Percentiles rank a stretch among this genome's conserved stretches.
These are phyloP conservation scores for Lasioglossum lativentre DNA, from an alignment of 2,888 invertebrate species.

Conservation along the genomic window DNA sequence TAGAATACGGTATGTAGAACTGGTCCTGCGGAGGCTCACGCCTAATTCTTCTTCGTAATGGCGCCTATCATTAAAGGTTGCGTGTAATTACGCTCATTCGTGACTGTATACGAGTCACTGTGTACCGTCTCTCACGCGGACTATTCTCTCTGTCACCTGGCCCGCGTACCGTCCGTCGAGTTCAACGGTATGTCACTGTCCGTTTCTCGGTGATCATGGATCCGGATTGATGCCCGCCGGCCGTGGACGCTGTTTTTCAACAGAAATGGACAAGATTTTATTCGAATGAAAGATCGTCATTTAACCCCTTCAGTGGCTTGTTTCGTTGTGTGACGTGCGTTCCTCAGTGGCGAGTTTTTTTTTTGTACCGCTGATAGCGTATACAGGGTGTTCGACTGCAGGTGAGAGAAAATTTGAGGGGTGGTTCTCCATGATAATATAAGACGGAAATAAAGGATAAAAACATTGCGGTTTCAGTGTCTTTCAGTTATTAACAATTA, in stretches of 20 bases:
- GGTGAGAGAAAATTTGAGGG: no score
- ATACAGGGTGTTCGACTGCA: no score
- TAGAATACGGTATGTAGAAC: slow-evolving; percentile 62
- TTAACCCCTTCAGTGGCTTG: background rate
- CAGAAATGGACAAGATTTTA: background rate
- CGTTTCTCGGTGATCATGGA: slow-evolving; percentile 23
- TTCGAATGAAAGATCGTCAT: background rate
- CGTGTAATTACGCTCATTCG: slow-evolving; percentile 63
- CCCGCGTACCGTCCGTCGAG: background rate
- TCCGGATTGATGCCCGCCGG: background rate
- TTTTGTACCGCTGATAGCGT: no score
- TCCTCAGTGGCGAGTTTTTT: no score
- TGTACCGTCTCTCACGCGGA: slow-evolving; percentile 18
- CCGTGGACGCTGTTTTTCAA: slow-evolving; percentile 4
- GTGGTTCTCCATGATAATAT: no score
- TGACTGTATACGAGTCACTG: slow-evolving; percentile 47
- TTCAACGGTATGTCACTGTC: slow-evolving; percentile 29
- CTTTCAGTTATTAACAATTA: no score
- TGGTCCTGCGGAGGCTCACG: slow-evolving; percentile 64
- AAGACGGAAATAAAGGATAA: no score
- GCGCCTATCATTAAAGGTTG: slow-evolving; percentile 75
- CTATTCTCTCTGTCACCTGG: background rate
- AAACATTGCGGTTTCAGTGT: no score
- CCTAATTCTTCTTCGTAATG: slow-evolving; percentile 78
- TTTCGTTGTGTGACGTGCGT: no score